These are phyloP conservation scores for Barbus barbus DNA, from an alignment of 2,113 vertebrate species.

Conservation along the genomic window DNA sequence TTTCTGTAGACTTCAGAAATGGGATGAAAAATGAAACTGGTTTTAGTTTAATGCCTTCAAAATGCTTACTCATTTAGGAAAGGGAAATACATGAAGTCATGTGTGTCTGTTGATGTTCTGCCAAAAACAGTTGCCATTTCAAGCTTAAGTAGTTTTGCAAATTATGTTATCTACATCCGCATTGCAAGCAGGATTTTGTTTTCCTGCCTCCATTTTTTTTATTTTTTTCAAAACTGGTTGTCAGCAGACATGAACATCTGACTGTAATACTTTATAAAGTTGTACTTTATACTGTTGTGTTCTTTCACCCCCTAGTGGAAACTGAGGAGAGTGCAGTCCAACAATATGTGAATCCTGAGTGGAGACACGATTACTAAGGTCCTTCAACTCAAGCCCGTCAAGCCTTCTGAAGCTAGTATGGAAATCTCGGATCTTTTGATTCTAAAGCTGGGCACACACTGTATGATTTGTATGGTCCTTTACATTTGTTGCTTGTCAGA, in stretches of 20 bases:
- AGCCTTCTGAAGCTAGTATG: neutral
- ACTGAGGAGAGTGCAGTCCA: slow-evolving; percentile 54
- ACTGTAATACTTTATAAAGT: neutral
- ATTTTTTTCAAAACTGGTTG: neutral
- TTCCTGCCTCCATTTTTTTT: neutral
- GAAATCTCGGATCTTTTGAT: neutral
- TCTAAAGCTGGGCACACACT: neutral
- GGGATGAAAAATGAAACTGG: neutral
- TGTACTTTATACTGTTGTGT: too few relatives aligned
- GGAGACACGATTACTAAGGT: slow-evolving; percentile 52
- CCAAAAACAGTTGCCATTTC: neutral
- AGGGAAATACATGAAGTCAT: neutral
- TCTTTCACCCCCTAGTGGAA: slow-evolving; percentile 45
- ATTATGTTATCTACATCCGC: neutral
- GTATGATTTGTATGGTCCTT: neutral
- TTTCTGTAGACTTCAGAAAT: neutral
- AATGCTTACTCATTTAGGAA: neutral
- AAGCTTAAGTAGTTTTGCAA: neutral
- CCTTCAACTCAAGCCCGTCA: neutral
- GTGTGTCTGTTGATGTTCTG: neutral
- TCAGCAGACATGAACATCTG: neutral
- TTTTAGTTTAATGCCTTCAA: neutral
- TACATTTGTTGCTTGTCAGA: neutral
- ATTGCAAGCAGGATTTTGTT: neutral
- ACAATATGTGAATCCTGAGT: slow-evolving; percentile 49